These are phyloP conservation scores for Amphipyra berbera DNA, from an alignment of 2,888 invertebrate genomes.

Conservation along the genomic window DNA sequence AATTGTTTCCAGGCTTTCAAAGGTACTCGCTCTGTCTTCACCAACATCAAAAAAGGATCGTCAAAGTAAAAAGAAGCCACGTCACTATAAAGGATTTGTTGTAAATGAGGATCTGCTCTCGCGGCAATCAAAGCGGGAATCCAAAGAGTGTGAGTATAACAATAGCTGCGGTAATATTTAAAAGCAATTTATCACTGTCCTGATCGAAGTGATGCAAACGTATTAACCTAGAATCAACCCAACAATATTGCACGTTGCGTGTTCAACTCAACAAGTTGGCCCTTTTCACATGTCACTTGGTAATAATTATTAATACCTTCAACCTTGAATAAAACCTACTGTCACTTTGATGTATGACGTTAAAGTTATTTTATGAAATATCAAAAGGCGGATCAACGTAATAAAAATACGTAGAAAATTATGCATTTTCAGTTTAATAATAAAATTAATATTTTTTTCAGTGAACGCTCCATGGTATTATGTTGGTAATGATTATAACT, in stretches of 20 bases:
- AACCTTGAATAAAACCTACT: slow-evolving; percentile 8
- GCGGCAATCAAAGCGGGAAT: slow-evolving; percentile 65
- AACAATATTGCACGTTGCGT: slow-evolving; percentile 20
- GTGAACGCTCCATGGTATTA: slow-evolving; percentile 57
- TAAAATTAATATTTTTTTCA: slow-evolving; percentile 33
- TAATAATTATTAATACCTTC: slow-evolving; percentile 17
- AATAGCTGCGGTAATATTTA: slow-evolving; percentile 1
- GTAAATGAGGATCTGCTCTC: slow-evolving; percentile 53
- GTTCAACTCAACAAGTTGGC: slow-evolving; percentile 14
- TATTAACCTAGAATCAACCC: slow-evolving; percentile 3
- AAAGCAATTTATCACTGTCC: background rate
- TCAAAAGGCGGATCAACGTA: background rate
- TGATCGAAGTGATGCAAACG: slow-evolving; percentile 4
- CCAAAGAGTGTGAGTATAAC: slow-evolving; percentile 70
- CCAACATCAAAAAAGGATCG: slow-evolving; percentile 43
- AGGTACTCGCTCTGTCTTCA: slow-evolving; percentile 63
- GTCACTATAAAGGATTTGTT: slow-evolving; percentile 69
- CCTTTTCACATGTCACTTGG: slow-evolving; percentile 27
- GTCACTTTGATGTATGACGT: slow-evolving; percentile 5
- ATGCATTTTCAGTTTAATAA: background rate
- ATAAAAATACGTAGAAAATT: background rate
- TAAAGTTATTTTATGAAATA: background rate
- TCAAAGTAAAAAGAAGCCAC: slow-evolving; percentile 43
- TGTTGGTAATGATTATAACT: slow-evolving; percentile 64
- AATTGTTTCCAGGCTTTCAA: slow-evolving; percentile 66